Conservation (phyloP, 2,113 vertebrate species). For the Austrofundulus limnaeus region DNA sequence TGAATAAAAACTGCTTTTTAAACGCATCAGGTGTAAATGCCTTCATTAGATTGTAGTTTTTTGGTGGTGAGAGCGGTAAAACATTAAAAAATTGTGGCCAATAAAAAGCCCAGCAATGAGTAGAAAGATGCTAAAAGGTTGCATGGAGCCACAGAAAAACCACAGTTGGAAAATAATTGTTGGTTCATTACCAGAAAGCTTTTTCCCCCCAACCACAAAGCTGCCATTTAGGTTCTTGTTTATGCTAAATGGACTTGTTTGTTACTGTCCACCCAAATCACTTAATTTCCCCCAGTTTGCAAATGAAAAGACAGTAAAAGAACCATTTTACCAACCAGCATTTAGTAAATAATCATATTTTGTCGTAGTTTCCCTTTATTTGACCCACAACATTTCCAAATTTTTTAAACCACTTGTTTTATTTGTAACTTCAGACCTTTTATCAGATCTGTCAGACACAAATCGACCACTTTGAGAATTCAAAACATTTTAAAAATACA, state of each 20-base stretch:
- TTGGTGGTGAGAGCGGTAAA: neutral
- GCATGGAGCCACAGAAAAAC: neutral
- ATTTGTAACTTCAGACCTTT: too few species aligned
- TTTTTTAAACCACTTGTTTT: neutral
- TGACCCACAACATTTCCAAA: neutral
- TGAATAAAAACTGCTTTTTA: too few species aligned
- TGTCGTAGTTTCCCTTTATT: neutral
- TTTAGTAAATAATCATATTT: conserved; percentile 5
- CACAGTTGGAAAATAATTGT: conserved; percentile 5
- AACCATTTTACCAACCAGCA: neutral
- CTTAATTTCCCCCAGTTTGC: neutral
- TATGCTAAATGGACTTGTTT: neutral
- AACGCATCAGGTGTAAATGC: too few species aligned
- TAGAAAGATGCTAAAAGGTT: conserved; percentile 23
- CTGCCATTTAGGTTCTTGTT: conserved; percentile 4
- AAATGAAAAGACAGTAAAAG: neutral
- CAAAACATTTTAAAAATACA: too few species aligned
- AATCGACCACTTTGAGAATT: conserved; percentile 14
- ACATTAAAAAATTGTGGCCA: neutral
- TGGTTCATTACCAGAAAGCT: conserved; percentile 4
- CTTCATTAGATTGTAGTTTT: neutral
- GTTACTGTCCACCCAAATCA: neutral
- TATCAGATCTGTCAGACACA: neutral
- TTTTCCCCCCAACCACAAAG: neutral
- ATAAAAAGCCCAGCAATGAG: conserved; percentile 21